These are phyloP conservation scores for Euleptes europaea DNA, from an alignment of 2,113 vertebrate species.

Conservation along the genomic window DNA sequence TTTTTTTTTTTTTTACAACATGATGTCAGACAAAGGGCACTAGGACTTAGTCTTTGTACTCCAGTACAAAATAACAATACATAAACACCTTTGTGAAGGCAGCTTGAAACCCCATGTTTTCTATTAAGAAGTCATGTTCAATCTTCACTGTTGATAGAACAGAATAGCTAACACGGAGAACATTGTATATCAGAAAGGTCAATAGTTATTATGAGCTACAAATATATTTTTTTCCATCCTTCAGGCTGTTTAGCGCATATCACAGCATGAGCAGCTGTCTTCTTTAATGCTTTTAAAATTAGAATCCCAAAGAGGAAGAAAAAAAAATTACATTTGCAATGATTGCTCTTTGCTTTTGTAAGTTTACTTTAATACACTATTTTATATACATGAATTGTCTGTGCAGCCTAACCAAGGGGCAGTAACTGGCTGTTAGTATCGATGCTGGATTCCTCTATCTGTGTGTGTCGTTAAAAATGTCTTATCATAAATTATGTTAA, in stretches of 20 bases:
- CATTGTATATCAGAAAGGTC: conserved; percentile 86
- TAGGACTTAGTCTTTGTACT: conserved; percentile 77
- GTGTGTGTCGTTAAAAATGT: conserved; percentile 60
- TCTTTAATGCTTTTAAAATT: conserved; percentile 87
- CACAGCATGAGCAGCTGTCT: conserved; percentile 86
- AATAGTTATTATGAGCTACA: conserved; percentile 88
- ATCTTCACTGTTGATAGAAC: conserved; percentile 86
- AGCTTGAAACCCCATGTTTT: conserved; percentile 83
- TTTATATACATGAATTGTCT: conserved; percentile 80
- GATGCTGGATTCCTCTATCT: conserved; percentile 57
- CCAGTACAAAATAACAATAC: conserved; percentile 81
- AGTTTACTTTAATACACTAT: conserved; percentile 84
- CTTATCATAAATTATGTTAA: conserved; percentile 55
- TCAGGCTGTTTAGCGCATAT: conserved; percentile 84
- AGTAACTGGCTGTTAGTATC: conserved; percentile 54
- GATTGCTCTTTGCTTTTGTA: conserved; percentile 85
- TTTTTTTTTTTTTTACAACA: conserved; percentile 72
- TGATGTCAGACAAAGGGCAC: conserved; percentile 83
- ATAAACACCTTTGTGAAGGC: conserved; percentile 83
- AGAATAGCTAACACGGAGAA: conserved; percentile 84
- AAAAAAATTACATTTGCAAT: conserved; percentile 83
- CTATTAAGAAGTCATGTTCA: conserved; percentile 89
- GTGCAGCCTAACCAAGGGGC: conserved; percentile 64
- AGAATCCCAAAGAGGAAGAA: conserved; percentile 83
- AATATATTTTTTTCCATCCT: conserved; percentile 86